These are phyloP conservation scores for Phytoseiulus persimilis DNA, from an alignment of 2,888 invertebrate species.

Conservation along the genomic window DNA sequence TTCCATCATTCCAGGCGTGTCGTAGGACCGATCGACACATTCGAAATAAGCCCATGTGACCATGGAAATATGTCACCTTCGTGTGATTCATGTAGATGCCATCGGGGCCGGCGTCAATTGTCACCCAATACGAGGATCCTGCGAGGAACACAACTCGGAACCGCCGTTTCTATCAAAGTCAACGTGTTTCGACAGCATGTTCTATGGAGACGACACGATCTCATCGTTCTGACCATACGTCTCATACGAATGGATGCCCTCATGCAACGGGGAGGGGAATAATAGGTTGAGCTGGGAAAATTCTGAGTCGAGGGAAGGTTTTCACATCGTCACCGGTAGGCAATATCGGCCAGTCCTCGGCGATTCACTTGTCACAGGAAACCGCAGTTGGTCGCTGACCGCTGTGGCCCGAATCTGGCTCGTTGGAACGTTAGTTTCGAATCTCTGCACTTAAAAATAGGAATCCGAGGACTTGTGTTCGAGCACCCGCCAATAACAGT, in stretches of 20 bases:
- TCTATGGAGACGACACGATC: too few relatives aligned
- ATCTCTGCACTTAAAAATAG: not conserved
- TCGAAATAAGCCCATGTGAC: constrained; percentile 65
- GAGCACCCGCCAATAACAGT: not conserved
- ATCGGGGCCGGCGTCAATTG: not conserved
- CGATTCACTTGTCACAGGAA: too few relatives aligned
- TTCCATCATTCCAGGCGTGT: not conserved
- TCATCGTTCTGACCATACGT: too few relatives aligned
- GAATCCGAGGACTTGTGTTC: not conserved
- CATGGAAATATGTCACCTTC: constrained; percentile 54
- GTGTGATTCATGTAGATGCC: constrained; percentile 44
- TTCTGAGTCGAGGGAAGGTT: too few relatives aligned
- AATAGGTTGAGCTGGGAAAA: not conserved
- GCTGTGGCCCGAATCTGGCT: too few relatives aligned
- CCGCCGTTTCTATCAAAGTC: too few relatives aligned
- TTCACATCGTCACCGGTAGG: too few relatives aligned
- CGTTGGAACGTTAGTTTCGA: not conserved
- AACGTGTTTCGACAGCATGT: too few relatives aligned
- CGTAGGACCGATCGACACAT: constrained; percentile 53
- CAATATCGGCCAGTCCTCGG: too few relatives aligned
- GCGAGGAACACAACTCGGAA: not conserved
- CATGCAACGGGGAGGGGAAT: too few relatives aligned
- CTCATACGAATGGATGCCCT: too few relatives aligned
- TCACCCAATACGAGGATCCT: constrained; percentile 31
- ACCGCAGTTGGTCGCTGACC: too few relatives aligned